These are phyloP conservation scores for Antennarius striatus DNA, from an alignment of 2,113 vertebrate genomes.

Conservation along the genomic window DNA sequence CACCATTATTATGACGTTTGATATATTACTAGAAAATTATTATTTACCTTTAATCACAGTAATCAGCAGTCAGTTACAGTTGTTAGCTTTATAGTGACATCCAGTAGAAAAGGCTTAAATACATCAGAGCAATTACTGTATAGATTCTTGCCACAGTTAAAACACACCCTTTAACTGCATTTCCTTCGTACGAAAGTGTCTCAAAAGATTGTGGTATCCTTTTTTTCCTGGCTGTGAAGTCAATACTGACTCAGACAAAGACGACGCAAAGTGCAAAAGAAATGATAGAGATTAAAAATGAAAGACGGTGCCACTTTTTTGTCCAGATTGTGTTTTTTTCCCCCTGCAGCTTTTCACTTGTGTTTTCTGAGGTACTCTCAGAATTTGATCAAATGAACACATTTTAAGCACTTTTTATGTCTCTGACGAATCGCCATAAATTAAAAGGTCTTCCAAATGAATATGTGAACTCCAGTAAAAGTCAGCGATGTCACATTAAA, in stretches of 20 bases:
- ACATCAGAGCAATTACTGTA: neutral
- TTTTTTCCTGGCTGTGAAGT: conserved; percentile 25
- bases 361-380: conserved; percentile 24
- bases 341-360: conserved; percentile 47
- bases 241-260: conserved; percentile 41
- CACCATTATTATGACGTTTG: conserved; percentile 2
- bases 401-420: conserved; percentile 37
- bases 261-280: conserved; percentile 51
- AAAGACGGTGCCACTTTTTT: conserved; percentile 62
- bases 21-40: conserved; percentile 11
- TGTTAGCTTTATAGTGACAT: conserved; percentile 23
- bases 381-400: conserved; percentile 44
- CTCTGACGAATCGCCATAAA: conserved; percentile 21
- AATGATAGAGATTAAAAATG: conserved; percentile 71
- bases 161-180: neutral
- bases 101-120: conserved; percentile 15
- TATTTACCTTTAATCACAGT: conserved; percentile 23
- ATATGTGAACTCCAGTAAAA: conserved; percentile 9
- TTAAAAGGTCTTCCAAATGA: conserved; percentile 39
- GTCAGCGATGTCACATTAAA: conserved; percentile 23
- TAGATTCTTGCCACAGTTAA: neutral
- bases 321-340: conserved; percentile 55
- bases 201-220: neutral
- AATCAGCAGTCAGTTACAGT: neutral
- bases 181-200: too few relatives aligned